phyloP scores from a whole-genome alignment of 2,113 vertebrate species.

The Corythornis vintsioides region DNA sequence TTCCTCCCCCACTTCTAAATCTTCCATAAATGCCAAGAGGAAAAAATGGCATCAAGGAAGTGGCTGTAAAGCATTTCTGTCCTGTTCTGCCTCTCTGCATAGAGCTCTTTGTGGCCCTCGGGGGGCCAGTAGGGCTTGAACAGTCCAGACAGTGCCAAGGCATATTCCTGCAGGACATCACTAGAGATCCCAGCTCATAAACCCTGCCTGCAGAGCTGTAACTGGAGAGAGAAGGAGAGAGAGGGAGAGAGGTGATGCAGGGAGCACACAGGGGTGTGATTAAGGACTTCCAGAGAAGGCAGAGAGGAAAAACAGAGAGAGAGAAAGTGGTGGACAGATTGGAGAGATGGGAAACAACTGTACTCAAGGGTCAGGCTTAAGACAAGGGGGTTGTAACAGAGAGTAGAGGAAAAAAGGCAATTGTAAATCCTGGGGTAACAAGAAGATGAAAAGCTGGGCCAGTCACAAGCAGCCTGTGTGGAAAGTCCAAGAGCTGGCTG shows the following conservation, averaged over 20 bases:
- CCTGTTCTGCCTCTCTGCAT: not conserved
- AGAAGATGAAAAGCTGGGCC: not conserved
- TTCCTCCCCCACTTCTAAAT: not conserved
- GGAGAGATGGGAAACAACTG: not conserved
- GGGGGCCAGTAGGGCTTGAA: constrained; percentile 52
- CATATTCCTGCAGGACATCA: constrained; percentile 31
- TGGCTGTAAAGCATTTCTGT: constrained; percentile 49
- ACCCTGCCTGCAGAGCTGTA: not conserved
- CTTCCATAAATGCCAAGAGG: not conserved
- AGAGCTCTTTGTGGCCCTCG: constrained; percentile 49
- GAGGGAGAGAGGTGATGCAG: not conserved
- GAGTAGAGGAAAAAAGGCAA: not conserved
- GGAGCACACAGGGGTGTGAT: not conserved
- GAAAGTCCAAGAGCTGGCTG: not conserved
- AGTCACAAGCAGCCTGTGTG: not conserved
- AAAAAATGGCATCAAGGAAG: constrained; percentile 32
- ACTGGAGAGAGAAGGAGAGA: not conserved
- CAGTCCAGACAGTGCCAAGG: constrained; percentile 49
- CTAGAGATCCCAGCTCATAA: constrained; percentile 21
- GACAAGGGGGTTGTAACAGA: not conserved
- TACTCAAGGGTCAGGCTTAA: not conserved
- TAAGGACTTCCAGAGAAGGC: not conserved
- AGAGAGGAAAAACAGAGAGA: not conserved
- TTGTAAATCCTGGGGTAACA: not conserved
- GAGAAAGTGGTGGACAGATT: not conserved